Evolutionary conservation across 2,797 vertebrate species (phyloP).

Genomic region (Silurus aristotelis): DNA sequence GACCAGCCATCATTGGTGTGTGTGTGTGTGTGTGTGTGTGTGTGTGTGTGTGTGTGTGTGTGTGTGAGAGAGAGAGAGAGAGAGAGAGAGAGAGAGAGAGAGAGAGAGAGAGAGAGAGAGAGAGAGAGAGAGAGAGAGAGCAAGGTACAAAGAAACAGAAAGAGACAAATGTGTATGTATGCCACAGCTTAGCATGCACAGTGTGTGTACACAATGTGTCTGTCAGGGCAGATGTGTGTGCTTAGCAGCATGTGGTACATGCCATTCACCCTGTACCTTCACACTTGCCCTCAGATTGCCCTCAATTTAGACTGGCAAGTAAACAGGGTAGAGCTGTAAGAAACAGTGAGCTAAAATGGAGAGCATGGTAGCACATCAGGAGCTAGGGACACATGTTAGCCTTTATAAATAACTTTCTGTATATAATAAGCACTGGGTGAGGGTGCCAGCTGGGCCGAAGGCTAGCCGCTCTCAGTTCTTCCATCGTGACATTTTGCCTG

Average conservation of each 20-base stretch:
- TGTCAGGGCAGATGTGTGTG: conserved; percentile 31
- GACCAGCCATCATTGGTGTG: neutral
- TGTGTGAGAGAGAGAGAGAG: conserved; percentile 11
- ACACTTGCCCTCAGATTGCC: conserved; percentile 71
- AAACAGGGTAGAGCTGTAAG: conserved; percentile 66
- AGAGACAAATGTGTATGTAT: conserved; percentile 20
- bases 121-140: too few relatives aligned
- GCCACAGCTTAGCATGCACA: conserved; percentile 15
- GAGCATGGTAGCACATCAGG: conserved; percentile 64
- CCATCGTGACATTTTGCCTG: conserved; percentile 51
- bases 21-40: neutral
- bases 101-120: too few relatives aligned
- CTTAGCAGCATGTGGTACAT: conserved; percentile 57
- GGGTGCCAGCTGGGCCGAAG: conserved; percentile 45
- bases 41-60: conserved; percentile 7
- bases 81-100: too few relatives aligned
- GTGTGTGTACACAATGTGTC: conserved; percentile 4
- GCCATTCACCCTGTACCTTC: conserved; percentile 65
- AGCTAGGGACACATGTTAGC: conserved; percentile 63
- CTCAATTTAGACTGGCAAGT: conserved; percentile 62
- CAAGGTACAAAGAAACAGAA: too few relatives aligned
- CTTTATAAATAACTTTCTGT: conserved; percentile 68
- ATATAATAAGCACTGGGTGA: conserved; percentile 55
- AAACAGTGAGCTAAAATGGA: conserved; percentile 55
- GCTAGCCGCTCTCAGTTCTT: conserved; percentile 43